phyloP scores from a whole-genome alignment of 2,888 invertebrate genomes.

The Ctenicera cuprea region DNA sequence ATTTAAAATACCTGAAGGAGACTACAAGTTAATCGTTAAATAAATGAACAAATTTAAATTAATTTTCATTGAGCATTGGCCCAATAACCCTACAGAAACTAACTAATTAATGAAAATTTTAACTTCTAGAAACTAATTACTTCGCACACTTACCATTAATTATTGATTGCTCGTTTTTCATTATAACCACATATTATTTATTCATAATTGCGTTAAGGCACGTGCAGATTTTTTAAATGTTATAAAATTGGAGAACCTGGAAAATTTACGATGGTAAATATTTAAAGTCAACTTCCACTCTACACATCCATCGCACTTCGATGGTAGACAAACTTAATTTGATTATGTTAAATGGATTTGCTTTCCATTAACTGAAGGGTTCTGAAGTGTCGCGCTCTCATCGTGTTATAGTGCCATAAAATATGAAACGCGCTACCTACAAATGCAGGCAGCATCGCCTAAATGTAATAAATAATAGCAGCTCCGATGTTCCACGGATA shows the following conservation, averaged over 20 bases:
- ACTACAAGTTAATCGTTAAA: no score
- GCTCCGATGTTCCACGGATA: constrained; percentile 23
- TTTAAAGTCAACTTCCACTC: constrained; percentile 23
- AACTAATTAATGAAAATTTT: no score
- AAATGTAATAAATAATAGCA: constrained; percentile 34
- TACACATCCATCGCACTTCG: constrained; percentile 38
- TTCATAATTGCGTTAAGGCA: no score
- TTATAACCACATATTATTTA: no score
- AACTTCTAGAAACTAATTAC: no score
- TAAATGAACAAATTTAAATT: no score
- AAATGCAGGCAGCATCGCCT: constrained; percentile 32
- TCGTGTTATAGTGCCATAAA: constrained; percentile 39
- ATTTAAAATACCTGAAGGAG: no score
- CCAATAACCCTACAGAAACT: no score
- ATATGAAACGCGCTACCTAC: constrained; percentile 40
- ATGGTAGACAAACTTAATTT: constrained; percentile 46
- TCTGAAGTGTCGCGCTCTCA: constrained; percentile 44
- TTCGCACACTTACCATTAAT: no score
- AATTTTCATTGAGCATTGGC: no score
- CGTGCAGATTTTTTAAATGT: background rate
- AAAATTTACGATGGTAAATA: constrained; percentile 14
- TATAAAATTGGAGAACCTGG: constrained; percentile 1
- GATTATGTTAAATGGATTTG: constrained; percentile 49
- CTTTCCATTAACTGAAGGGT: constrained; percentile 48
- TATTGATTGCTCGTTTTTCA: background rate